Evolutionary conservation across 1,140 invertebrate genomes (phyloP), one percentile per base, ranked within the genome.

Genomic region (Listronotus oregonensis): DNA sequence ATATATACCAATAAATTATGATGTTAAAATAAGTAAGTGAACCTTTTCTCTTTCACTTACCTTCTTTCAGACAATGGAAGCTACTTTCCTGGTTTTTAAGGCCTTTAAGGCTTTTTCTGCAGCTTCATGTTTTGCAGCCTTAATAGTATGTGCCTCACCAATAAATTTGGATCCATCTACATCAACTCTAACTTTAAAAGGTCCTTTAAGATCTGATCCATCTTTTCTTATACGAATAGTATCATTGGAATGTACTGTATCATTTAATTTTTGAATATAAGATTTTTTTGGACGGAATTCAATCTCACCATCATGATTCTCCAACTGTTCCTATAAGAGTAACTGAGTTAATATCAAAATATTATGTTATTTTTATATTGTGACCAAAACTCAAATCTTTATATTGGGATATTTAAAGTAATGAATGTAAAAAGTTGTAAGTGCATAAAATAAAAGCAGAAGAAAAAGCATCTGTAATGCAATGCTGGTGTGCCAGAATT

Each of bases 51-150:
- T 5, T 47, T 27, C 3, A 11, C 51, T 51, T 57, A 69, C 68
- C 71, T 56, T 70, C 68, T 32, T 61, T 52, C 6, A 68, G 39
- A 59, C 71, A 72, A 18, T 51, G 11, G 39, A 71, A 65, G 32
- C 46, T 47, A 12, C 61, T n/a, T 57, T 61, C 40, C 14, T 68
- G 46, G 18, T 63, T 21, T 15, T 62, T 54, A 74, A 67, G 44
- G 43, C 55, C 50, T 65, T 61, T 0, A 76, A 21, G n/a, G 73
- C 75, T 42, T 75, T 70, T 14, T 27, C 15, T 12, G 75, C 75
- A 10, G 73, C 75, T 54, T 75, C 66, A 65, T 76, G 73, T 51
- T 67, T 72, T 11, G 73, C 73, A 14, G 64, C 55, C 62, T 76
- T 67, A 8, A 73, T 63, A 12, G 72, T 71, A 57, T 69, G 68